Evolutionary conservation across 1,140 invertebrate genomes (phyloP).

Genomic region (Arion vulgaris): DNA sequence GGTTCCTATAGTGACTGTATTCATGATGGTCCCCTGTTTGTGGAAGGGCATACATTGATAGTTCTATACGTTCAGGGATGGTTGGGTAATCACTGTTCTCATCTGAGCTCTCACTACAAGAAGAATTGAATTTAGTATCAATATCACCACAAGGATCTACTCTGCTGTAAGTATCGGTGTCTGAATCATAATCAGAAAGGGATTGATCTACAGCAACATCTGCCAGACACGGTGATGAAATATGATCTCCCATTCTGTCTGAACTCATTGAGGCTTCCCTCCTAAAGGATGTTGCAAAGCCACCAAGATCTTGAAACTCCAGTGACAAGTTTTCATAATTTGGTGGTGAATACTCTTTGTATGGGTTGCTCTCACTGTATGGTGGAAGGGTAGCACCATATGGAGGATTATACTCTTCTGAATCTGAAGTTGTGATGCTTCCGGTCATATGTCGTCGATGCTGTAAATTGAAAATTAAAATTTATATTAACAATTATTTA

Average conservation of each 20-base stretch:
- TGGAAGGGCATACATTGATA: neutral
- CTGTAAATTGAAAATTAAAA: no score
- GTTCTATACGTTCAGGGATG: neutral
- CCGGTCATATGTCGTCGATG: conserved; percentile 29
- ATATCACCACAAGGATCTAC: neutral
- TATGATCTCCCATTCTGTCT: neutral
- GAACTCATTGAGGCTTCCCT: neutral
- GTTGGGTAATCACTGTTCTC: neutral
- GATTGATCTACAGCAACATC: neutral
- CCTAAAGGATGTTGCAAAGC: neutral
- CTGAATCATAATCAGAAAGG: no score
- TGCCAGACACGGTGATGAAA: neutral
- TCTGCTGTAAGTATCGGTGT: no score
- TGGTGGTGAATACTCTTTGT: conserved; percentile 57
- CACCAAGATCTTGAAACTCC: neutral
- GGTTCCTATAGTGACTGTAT: neutral
- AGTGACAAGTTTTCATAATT: conserved; percentile 51
- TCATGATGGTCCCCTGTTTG: neutral
- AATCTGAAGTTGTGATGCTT: conserved; percentile 44
- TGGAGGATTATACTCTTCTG: conserved; percentile 58
- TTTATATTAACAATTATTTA: no score
- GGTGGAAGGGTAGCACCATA: conserved; percentile 61
- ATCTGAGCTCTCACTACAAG: neutral
- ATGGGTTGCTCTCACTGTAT: conserved; percentile 54
- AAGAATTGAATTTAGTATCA: neutral